Evolutionary conservation across 2,888 invertebrate genomes (phyloP).

Genomic region (Nesidiocoris tenuis): DNA sequence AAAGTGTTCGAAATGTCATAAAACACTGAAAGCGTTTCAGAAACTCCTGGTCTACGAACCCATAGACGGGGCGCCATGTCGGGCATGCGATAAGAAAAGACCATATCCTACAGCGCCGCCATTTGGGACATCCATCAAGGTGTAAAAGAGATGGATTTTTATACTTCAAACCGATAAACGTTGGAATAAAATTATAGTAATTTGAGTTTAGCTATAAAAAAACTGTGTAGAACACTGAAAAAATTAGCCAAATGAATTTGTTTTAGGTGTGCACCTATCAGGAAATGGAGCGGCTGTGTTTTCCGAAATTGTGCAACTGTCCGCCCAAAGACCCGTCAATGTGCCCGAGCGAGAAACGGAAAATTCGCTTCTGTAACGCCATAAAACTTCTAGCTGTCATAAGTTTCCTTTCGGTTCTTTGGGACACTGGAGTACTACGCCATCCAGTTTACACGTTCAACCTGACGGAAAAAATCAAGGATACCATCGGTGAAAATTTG

Average conservation of each 20-base stretch:
- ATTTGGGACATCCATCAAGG: conserved; percentile 30
- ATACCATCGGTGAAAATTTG: conserved; percentile 3
- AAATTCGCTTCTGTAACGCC: conserved; percentile 1
- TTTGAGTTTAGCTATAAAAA: too few relatives aligned
- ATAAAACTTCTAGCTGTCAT: conserved; percentile 13
- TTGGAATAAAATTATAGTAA: too few relatives aligned
- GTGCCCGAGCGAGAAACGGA: not conserved
- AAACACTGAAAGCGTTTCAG: conserved; percentile 17
- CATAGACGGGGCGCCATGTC: not conserved
- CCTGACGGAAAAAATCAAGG: conserved; percentile 6
- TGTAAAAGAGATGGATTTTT: conserved; percentile 1
- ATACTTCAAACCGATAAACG: too few relatives aligned
- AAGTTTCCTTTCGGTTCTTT: conserved; percentile 15
- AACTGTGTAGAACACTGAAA: too few relatives aligned
- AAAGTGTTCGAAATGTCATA: conserved; percentile 20
- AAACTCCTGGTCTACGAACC: conserved; percentile 37
- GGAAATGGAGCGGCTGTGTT: conserved; percentile 33
- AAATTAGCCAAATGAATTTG: too few relatives aligned
- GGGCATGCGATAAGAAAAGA: conserved; percentile 2
- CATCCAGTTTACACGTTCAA: conserved; percentile 13
- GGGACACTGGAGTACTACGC: conserved; percentile 19
- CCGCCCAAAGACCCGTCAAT: conserved; percentile 12
- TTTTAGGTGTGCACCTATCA: conserved; percentile 20
- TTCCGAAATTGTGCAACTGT: conserved; percentile 33
- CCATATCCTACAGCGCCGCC: conserved; percentile 29